phyloP scores from a whole-genome alignment of 2,113 vertebrate species.

The Pygoscelis antarcticus region DNA sequence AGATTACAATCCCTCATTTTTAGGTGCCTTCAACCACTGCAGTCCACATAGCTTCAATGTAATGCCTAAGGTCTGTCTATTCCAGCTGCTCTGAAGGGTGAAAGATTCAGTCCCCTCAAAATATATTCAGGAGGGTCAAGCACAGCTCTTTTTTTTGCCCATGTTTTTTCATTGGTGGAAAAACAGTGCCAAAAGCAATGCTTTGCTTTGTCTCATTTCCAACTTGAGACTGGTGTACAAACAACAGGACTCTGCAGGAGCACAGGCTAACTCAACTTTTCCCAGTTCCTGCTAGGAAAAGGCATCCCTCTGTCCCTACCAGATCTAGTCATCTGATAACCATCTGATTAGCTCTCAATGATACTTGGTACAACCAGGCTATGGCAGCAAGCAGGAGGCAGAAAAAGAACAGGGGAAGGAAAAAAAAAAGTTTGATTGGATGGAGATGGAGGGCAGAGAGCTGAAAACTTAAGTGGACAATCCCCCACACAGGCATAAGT shows the following conservation, averaged over 20 bases:
- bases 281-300: neutral
- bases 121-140: neutral
- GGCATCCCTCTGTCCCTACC: neutral
- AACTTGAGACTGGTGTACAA: neutral
- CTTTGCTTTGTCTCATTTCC: neutral
- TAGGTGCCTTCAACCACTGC: neutral
- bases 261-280: neutral
- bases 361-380: neutral
- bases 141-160: neutral
- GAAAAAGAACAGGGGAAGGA: neutral
- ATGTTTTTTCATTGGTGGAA: neutral
- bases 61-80: neutral
- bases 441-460: neutral
- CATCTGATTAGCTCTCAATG: neutral
- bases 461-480: neutral
- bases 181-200: neutral
- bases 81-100: neutral
- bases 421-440: neutral
- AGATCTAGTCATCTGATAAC: neutral
- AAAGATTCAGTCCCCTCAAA: neutral
- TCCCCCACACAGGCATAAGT: neutral
- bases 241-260: neutral
- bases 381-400: neutral
- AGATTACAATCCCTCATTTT: neutral
- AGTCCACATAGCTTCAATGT: neutral